Percentiles rank a stretch among this genome's conserved stretches.
Evolutionary conservation across 2,113 vertebrate species (phyloP).

Genomic region (Eira barbara): DNA sequence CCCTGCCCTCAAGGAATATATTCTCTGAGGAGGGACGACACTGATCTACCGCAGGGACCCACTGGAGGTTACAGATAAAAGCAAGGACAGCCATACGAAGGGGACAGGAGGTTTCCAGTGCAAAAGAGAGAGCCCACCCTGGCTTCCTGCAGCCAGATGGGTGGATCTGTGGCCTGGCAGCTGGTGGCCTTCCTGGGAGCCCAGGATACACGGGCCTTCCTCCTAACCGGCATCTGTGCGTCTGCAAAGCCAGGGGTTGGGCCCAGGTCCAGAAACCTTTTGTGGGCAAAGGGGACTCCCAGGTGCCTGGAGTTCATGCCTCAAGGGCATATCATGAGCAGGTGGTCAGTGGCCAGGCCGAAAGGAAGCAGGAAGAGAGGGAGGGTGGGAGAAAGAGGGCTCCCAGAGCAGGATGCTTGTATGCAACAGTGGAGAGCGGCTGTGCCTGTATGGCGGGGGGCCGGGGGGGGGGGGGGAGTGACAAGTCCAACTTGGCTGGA

Average conservation of each 20-base stretch:
- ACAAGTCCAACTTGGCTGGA: not conserved
- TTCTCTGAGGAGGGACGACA: not conserved
- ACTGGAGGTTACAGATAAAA: not conserved
- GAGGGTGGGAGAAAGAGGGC: not conserved
- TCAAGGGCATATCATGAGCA: too few species aligned
- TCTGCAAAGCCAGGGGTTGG: not conserved
- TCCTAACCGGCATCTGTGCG: not conserved
- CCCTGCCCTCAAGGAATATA: not conserved
- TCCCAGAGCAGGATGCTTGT: not conserved
- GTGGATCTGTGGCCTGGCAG: not conserved
- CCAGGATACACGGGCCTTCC: accelerated
- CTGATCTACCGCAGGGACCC: not conserved
- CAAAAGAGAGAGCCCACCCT: not conserved
- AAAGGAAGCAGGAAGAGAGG: not conserved
- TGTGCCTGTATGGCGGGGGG: not conserved
- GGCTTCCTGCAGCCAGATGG: not conserved
- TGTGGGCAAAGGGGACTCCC: not conserved
- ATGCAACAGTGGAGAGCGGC: not conserved
- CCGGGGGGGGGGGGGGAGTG: not conserved
- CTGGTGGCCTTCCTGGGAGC: not conserved
- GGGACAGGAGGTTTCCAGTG: not conserved
- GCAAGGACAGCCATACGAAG: not conserved
- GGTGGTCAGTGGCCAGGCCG: not conserved
- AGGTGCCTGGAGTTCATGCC: not conserved
- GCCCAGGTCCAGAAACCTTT: not conserved